These are phyloP conservation scores for Dynastes hyllus DNA, from an alignment of 2,888 invertebrate genomes.

Conservation along the genomic window DNA sequence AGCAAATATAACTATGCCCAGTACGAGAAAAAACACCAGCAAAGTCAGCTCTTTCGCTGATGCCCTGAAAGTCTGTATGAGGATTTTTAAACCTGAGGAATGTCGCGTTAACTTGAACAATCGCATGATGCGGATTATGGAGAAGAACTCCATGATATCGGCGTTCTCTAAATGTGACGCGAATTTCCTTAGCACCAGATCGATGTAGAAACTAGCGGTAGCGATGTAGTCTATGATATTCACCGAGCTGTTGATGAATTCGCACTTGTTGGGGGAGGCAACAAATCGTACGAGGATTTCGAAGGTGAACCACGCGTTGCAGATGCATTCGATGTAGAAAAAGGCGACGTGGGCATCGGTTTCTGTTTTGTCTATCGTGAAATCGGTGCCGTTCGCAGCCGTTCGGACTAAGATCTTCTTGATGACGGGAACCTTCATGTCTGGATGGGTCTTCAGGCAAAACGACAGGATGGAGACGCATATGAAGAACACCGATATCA, in stretches of 20 bases:
- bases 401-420: conserved; percentile 86
- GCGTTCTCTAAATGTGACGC: conserved; percentile 95
- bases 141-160: conserved; percentile 97
- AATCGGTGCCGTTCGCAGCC: conserved; percentile 82
- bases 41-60: conserved; percentile 97
- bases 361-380: conserved; percentile 91
- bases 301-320: conserved; percentile 99
- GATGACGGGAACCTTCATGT: conserved; percentile 95
- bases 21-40: conserved; percentile 96
- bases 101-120: conserved; percentile 97
- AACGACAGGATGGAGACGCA: conserved; percentile 99
- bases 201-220: conserved; percentile 98
- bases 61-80: conserved; percentile 98
- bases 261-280: conserved; percentile 94
- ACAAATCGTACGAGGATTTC: conserved; percentile 91
- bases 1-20: conserved; percentile 98
- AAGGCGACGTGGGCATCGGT: conserved; percentile 98
- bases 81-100: conserved; percentile 97
- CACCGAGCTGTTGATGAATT: conserved; percentile 94
- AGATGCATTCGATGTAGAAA: conserved; percentile 98
- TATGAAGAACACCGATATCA: conserved; percentile 99
- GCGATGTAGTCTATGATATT: conserved; percentile 99
- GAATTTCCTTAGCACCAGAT: conserved; percentile 90
- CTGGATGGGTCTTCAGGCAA: conserved; percentile 99
- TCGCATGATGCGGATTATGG: conserved; percentile 97